phyloP scores from a whole-genome alignment of 2,888 invertebrate species.

The Bellardia pandia region DNA sequence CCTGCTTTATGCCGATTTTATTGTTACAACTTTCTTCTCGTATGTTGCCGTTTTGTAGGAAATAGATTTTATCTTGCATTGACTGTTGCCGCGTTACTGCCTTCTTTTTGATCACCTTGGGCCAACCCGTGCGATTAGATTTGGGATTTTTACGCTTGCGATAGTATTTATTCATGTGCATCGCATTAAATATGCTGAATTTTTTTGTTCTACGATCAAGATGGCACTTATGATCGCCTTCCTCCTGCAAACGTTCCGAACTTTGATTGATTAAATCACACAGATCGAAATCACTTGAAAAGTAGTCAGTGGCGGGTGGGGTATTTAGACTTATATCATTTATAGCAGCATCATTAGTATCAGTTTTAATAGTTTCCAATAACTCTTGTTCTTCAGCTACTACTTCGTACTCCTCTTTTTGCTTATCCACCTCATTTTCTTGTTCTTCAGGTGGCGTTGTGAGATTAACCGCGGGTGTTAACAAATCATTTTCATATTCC shows the following conservation, averaged over 20 bases:
- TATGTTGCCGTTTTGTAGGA: conserved; percentile 74
- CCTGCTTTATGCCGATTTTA: conserved; percentile 69
- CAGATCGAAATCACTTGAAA: conserved; percentile 81
- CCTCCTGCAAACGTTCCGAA: conserved; percentile 71
- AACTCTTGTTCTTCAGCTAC: not conserved
- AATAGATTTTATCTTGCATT: conserved; percentile 76
- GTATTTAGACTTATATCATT: conserved; percentile 69
- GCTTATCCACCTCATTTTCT: not conserved
- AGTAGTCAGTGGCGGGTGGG: conserved; percentile 81
- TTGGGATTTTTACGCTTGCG: conserved; percentile 84
- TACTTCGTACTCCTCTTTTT: not conserved
- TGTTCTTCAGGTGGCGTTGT: conserved; percentile 43
- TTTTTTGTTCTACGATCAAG: conserved; percentile 72
- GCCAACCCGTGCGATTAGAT: conserved; percentile 93
- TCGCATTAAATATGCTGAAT: conserved; percentile 77
- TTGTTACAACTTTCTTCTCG: conserved; percentile 53
- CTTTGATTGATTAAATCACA: conserved; percentile 79
- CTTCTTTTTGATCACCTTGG: conserved; percentile 84
- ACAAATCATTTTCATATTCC: conserved; percentile 74
- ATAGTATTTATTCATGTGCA: conserved; percentile 78
- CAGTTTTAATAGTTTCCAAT: conserved; percentile 7
- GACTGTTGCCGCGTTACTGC: conserved; percentile 76
- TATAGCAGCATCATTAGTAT: not conserved
- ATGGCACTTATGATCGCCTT: conserved; percentile 60
- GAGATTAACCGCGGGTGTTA: conserved; percentile 1